Evolutionary conservation across 2,888 invertebrate genomes (phyloP), one percentile per base, ranked within the genome.

Genomic region (Volucella inanis): DNA sequence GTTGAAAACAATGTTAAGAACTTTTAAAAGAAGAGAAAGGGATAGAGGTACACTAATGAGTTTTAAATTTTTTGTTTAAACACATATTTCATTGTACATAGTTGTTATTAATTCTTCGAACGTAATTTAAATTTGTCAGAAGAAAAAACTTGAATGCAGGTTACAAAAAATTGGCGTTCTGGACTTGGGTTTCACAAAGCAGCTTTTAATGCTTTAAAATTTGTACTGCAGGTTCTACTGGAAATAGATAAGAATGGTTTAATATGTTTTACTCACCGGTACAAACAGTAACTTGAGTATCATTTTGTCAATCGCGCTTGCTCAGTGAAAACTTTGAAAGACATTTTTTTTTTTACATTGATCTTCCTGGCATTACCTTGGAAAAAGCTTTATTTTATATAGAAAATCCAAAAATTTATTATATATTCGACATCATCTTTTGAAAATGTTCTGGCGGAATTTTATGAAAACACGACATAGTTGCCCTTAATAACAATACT

Each of bases 261-360:
- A 38, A 38, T 55, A 55, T 55, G 55, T 55, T 1, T 64, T 50
- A 47, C 64, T 3, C 64, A 62, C 47, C 54, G 38, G 2, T 71
- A 65, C 4, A 65, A 75, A n/a, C 65, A 67, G 65, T 50, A 57
- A 12, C 18, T 75, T 2, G 65, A 57, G 41, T 75, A 57, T 57
- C 14, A 38, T 54, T 54, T 54, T 22, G 18, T 22, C 18, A 22
- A 22, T 22, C 3, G 18, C 18, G 1, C 18, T 50, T 59, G 57
- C 15, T 18, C 54, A 54, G 1, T n/a, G 11, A 54, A 31, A 31
- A 31, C 22, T 31, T 54, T n/a, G 12, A 54, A 54, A 54, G 22
- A 52, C 12, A 31, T 54, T 31, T 31, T n/a, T 3, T 54, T 22
- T 10, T 59, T 70, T 59, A n/a, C 39, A 50, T 59, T 59, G 70